Conservation (phyloP, 1,140 invertebrate species). For the Diachasma alloeum region DNA sequence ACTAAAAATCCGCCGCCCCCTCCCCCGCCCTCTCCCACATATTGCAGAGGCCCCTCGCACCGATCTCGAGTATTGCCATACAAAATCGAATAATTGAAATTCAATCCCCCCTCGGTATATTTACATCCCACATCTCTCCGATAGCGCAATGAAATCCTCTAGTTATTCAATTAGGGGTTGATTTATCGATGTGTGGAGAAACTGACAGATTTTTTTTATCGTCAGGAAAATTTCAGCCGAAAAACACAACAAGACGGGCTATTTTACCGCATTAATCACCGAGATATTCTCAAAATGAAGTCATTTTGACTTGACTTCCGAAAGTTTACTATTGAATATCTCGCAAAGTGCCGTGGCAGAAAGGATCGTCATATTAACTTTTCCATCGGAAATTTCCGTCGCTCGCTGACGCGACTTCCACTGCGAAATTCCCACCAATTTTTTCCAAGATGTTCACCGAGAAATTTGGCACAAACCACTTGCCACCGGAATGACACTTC, state of each 20-base stretch:
- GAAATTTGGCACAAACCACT: background rate
- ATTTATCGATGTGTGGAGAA: background rate
- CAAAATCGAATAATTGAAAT: constrained; percentile 30
- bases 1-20: background rate
- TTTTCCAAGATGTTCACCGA: background rate
- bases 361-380: too few species aligned
- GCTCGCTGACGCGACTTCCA: too few species aligned
- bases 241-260: too few species aligned
- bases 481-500: background rate
- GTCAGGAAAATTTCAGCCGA: too few species aligned
- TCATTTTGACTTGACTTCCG: too few species aligned
- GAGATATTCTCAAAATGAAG: too few species aligned
- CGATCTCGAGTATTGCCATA: background rate
- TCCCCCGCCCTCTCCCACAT: background rate
- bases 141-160: constrained; percentile 15
- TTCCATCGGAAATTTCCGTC: too few species aligned
- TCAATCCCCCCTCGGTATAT: constrained; percentile 14
- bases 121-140: constrained; percentile 15
- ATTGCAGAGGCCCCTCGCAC: background rate
- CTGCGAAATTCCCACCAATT: background rate
- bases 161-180: constrained; percentile 4
- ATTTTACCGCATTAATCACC: too few species aligned
- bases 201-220: background rate
- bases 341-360: too few species aligned
- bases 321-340: too few species aligned